Percentiles rank a stretch among this genome's conserved stretches.
Conservation (phyloP, 2,888 invertebrate species). For the Agelastica alni region DNA sequence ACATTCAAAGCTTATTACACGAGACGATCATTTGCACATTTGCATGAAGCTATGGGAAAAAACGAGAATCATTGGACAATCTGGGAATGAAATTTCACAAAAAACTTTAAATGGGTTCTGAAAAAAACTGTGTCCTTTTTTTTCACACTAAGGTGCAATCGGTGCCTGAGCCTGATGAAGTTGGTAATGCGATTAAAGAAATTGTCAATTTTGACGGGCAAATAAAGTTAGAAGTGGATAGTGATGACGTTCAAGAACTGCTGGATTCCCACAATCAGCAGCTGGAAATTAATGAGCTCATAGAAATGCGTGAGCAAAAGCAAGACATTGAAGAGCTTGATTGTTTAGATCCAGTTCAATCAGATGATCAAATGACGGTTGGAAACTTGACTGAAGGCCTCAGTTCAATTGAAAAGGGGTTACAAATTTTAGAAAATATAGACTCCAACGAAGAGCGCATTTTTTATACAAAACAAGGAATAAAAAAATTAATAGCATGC, state of each 20-base stretch:
- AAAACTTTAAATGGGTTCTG: not conserved
- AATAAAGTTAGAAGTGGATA: not conserved
- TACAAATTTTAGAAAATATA: constrained; percentile 4
- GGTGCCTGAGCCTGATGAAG: not conserved
- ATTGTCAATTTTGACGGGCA: not conserved
- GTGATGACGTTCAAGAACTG: no score
- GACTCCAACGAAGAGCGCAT: constrained; percentile 2
- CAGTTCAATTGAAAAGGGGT: not conserved
- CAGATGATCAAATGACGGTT: not conserved
- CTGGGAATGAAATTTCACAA: not conserved
- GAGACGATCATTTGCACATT: not conserved
- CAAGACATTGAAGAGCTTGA: not conserved
- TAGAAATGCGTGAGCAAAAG: not conserved
- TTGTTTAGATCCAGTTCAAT: constrained; percentile 1
- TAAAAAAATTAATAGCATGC: no score
- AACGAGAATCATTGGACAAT: not conserved
- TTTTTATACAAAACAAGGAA: constrained; percentile 13
- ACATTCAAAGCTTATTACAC: not conserved
- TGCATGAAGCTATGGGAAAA: not conserved
- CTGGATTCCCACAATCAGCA: not conserved
- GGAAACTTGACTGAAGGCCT: not conserved
- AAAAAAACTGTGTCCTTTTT: not conserved
- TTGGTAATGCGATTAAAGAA: constrained; percentile 2
- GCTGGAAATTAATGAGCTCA: not conserved
- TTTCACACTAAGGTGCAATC: not conserved